Evolutionary conservation across 2,888 invertebrate species (phyloP), one percentile per base, ranked within the genome.

Genomic region (Thecophora atra): DNA sequence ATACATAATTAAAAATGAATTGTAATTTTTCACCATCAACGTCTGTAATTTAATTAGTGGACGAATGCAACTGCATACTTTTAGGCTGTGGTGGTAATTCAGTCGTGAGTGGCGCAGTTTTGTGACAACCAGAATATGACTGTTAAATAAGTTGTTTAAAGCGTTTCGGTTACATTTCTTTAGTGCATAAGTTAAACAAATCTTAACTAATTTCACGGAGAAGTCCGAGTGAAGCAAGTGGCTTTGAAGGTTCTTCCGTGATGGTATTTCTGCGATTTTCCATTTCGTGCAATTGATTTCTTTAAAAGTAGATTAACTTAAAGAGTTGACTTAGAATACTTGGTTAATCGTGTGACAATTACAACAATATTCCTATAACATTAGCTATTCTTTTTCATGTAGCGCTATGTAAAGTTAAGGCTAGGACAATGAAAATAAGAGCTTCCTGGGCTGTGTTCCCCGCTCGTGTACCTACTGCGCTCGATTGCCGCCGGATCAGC

Each of bases 221-320:
- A 47, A 47, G 13, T 47, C 17, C 4, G 17, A 47, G 47, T 11
- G n/a, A 17, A 17, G 11, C 47, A 47, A 47, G 47, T 47, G 13
- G 4, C 5, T 47, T n/a, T n/a, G 15, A 47, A 47, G 4, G 17
- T 47, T n/a, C n/a, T 47, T n/a, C 47, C 17, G 17, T 5, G n/a
- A 5, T 47, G 15, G 47, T 47, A 17, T 47, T 47, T 15, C 13
- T 47, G 17, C 47, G 17, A 1, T 15, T 47, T 47, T 47, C 47
- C 47, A n/a, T 47, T 47, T 60, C 17, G 30, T 65, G 51, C n/a
- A n/a, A n/a, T n/a, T n/a, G n/a, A n/a, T n/a, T n/a, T n/a, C n/a
- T n/a, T n/a, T n/a, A n/a, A n/a, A n/a, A 52, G 28, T 65, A 52
- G 42, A 78, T 78, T 81, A 77, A 72, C 73, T 74, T 78, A 79